Percentiles rank a stretch among this genome's conserved stretches.
Evolutionary conservation across 2,888 invertebrate genomes (phyloP).

Genomic region (Lasioglossum leucozonium): DNA sequence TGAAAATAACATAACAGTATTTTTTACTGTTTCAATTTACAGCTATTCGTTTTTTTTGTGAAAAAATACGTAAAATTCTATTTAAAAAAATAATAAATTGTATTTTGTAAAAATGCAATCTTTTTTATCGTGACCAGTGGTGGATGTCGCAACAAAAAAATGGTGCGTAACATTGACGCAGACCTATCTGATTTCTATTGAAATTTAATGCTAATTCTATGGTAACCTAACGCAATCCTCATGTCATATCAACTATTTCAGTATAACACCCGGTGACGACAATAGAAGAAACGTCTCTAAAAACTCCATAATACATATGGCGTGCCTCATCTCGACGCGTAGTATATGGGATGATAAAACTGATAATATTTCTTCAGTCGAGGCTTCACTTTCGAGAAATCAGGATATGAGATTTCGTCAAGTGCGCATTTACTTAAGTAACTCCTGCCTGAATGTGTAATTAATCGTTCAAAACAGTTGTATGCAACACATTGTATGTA

Average conservation of each 20-base stretch:
- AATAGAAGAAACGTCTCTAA: background rate
- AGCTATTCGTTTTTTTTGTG: background rate
- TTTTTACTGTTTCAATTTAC: background rate
- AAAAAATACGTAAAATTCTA: background rate
- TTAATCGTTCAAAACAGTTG: too few relatives aligned
- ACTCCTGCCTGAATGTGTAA: background rate
- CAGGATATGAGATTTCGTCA: background rate
- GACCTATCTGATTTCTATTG: slow-evolving; percentile 4
- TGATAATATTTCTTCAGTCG: background rate
- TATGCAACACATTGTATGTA: too few relatives aligned
- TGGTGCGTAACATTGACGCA: background rate
- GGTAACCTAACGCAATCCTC: slow-evolving; percentile 14
- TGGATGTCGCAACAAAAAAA: background rate
- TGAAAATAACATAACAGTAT: background rate
- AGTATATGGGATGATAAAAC: background rate
- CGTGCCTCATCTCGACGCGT: background rate
- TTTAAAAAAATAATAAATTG: background rate
- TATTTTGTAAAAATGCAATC: too few relatives aligned
- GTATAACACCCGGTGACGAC: background rate
- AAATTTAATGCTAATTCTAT: slow-evolving; percentile 31
- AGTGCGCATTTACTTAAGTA: background rate
- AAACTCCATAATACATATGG: background rate
- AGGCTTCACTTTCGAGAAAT: background rate
- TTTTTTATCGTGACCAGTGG: background rate
- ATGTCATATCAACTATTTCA: background rate